A percentile compares a stretch with the other conserved stretches of the same genome.
These are phyloP conservation scores for Coturnix japonica DNA, from an alignment of 2,113 vertebrate genomes.

Conservation along the genomic window DNA sequence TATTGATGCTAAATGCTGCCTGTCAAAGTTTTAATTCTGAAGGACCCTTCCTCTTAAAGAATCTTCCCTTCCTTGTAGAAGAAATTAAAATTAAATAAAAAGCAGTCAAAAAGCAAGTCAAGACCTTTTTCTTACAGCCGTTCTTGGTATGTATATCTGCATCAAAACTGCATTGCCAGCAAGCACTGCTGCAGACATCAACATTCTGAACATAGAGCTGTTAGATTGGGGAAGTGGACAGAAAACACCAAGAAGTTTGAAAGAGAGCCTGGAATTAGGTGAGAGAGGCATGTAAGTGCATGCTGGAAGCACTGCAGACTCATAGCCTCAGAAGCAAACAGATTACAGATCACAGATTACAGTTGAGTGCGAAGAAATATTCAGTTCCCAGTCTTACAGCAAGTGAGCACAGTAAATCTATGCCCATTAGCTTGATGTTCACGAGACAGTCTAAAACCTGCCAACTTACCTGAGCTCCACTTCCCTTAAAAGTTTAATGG, in stretches of 20 bases:
- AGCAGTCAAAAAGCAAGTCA: background rate
- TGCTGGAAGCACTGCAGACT: slow-evolving; percentile 2
- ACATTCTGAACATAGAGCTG: background rate
- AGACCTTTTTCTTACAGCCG: background rate
- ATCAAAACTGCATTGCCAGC: background rate
- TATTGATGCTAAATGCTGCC: background rate
- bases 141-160: background rate
- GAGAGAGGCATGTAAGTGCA: background rate
- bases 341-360: background rate
- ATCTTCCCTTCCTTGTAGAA: background rate
- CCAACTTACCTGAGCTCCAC: background rate
- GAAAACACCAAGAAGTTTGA: background rate
- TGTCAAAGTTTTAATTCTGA: background rate
- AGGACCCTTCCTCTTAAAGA: background rate
- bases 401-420: background rate
- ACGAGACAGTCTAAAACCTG: background rate
- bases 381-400: background rate
- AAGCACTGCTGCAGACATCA: background rate
- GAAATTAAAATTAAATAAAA: background rate
- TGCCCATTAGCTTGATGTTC: background rate
- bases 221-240: background rate
- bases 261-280: background rate
- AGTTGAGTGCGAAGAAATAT: background rate
- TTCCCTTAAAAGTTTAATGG: background rate
- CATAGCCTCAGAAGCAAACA: background rate